Conservation (phyloP, 37 sponge, comb jelly and placozoan species). For the Cliona cf. orientalis region DNA sequence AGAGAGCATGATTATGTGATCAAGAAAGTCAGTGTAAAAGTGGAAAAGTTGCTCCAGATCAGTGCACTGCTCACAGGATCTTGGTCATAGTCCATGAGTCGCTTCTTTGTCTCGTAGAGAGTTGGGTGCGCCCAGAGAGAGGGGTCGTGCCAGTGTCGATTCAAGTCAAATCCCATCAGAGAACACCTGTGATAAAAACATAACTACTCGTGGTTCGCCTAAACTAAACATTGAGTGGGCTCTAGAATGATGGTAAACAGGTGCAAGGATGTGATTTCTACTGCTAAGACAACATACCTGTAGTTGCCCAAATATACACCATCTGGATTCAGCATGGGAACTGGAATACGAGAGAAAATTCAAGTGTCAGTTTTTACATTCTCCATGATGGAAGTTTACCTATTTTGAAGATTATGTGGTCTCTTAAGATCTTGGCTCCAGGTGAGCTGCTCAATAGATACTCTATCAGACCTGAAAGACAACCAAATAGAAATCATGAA, state of each 20-base stretch:
- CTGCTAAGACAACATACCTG: constrained; percentile 40
- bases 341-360: constrained; percentile 31
- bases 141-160: constrained; percentile 95
- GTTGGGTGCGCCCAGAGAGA: constrained; percentile 95
- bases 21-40: no score
- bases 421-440: constrained; percentile 79
- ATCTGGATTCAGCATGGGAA: constrained; percentile 99
- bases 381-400: constrained; percentile 42
- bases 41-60: no score
- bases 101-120: constrained; percentile 79
- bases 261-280: neutral
- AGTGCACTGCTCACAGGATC: constrained; percentile 87
- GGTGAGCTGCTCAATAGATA: constrained; percentile 72
- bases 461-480: constrained; percentile 82
- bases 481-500: neutral
- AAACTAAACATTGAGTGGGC: neutral
- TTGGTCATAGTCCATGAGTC: constrained; percentile 76
- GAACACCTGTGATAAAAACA: constrained; percentile 64
- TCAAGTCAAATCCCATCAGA: constrained; percentile 96
- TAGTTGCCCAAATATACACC: constrained; percentile 97
- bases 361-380: neutral
- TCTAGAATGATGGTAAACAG: neutral
- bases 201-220: neutral
- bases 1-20: no score
- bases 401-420: constrained; percentile 92